A percentile compares a stretch with the other conserved stretches of the same genome.
These are phyloP conservation scores for Kuschelorhynchus macadamiae DNA, from an alignment of 2,888 invertebrate genomes.

Conservation along the genomic window DNA sequence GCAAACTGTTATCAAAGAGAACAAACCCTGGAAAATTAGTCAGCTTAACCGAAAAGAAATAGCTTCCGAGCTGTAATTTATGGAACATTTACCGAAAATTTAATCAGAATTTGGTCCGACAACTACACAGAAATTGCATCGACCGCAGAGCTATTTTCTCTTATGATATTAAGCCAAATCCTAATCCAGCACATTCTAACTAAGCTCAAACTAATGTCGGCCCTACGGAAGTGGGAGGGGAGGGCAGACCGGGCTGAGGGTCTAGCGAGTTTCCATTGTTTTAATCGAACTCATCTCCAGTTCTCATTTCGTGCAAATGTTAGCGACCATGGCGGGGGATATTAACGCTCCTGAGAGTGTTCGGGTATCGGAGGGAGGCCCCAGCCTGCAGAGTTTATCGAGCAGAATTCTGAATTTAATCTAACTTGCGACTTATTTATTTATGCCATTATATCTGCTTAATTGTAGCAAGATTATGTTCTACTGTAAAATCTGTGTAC, in stretches of 20 bases:
- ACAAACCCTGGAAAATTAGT: constrained; percentile 41
- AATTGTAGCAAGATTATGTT: background rate
- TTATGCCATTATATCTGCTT: constrained; percentile 9
- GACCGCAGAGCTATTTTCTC: constrained; percentile 55
- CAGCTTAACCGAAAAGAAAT: constrained; percentile 39
- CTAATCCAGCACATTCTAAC: constrained; percentile 60
- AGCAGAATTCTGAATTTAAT: constrained; percentile 69
- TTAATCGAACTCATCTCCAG: constrained; percentile 69
- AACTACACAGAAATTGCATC: constrained; percentile 48
- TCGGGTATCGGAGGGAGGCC: constrained; percentile 56
- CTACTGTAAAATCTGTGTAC: no score
- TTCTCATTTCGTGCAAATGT: constrained; percentile 69
- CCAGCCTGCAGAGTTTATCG: constrained; percentile 62
- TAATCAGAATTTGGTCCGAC: constrained; percentile 45
- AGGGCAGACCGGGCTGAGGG: constrained; percentile 44
- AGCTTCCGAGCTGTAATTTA: constrained; percentile 37
- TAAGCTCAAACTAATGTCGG: constrained; percentile 62
- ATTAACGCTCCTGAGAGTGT: constrained; percentile 68
- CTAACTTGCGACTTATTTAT: constrained; percentile 68
- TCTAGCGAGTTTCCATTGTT: constrained; percentile 64
- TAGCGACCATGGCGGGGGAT: constrained; percentile 66
- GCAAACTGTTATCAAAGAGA: constrained; percentile 22
- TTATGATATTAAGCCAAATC: constrained; percentile 59
- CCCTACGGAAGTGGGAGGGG: constrained; percentile 52
- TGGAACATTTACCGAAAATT: constrained; percentile 45